These are phyloP conservation scores for Anoncus sp. DNA, from an alignment of 2,888 invertebrate species.

Conservation along the genomic window DNA sequence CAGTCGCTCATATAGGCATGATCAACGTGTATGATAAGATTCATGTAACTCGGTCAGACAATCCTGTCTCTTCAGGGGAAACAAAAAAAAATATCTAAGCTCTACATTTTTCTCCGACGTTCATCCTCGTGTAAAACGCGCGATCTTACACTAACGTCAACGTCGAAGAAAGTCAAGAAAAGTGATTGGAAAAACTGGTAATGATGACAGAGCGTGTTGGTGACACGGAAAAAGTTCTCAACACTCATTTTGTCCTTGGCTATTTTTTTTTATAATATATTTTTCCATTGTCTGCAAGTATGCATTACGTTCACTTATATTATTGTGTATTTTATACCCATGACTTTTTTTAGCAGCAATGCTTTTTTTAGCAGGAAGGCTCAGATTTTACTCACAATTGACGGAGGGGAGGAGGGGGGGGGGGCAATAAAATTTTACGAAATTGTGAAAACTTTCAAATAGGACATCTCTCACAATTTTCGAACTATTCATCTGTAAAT, in stretches of 20 bases:
- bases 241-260: constrained; percentile 6
- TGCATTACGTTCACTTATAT: not conserved
- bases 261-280: not conserved
- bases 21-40: constrained; percentile 36
- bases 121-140: constrained; percentile 8
- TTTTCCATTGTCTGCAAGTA: not conserved
- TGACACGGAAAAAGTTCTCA: constrained; percentile 24
- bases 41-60: constrained; percentile 17
- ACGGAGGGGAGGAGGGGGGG: no score
- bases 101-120: constrained; percentile 20
- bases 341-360: no score
- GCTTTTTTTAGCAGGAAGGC: no score
- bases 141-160: constrained; percentile 6
- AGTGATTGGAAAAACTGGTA: constrained; percentile 23
- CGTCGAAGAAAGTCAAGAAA: constrained; percentile 23
- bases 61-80: constrained; percentile 17
- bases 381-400: no score
- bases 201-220: constrained; percentile 20
- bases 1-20: constrained; percentile 8
- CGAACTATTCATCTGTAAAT: no score
- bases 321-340: no score
- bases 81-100: constrained; percentile 10
- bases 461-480: no score
- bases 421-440: no score
- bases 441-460: no score